Percentiles rank a stretch among this genome's conserved stretches.
phyloP scores from a whole-genome alignment of 37 sponge, comb jelly and placozoan species.

The Aplysina aerophoba region DNA sequence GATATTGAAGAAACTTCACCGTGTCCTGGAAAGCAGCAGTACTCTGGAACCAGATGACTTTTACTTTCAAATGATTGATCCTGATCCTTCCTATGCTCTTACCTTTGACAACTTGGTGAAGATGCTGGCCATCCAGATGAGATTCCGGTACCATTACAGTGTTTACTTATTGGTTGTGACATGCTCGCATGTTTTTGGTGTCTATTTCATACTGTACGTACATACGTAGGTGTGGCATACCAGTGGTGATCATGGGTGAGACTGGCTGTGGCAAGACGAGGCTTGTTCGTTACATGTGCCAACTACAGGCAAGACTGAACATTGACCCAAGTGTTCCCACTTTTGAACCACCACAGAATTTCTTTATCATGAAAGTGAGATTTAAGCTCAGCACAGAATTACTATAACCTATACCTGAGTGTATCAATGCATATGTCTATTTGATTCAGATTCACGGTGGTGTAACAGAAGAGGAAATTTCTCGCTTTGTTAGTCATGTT shows the following conservation, averaged over 20 bases:
- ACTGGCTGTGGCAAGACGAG: conserved; percentile 98
- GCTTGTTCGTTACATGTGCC: conserved; percentile 93
- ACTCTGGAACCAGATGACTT: conserved; percentile 22
- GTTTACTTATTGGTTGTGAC: neutral
- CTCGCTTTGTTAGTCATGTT: conserved; percentile 50
- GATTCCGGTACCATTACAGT: conserved; percentile 67
- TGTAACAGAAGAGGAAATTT: conserved; percentile 65
- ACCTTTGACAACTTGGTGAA: conserved; percentile 82
- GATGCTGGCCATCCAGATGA: conserved; percentile 91
- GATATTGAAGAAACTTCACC: conserved; percentile 13
- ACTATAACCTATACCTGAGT: too few species aligned
- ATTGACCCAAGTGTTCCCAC: too few species aligned
- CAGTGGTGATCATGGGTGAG: conserved; percentile 98
- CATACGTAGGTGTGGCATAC: conserved; percentile 81
- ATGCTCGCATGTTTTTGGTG: neutral
- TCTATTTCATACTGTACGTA: conserved; percentile 21
- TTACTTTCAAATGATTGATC: conserved; percentile 46
- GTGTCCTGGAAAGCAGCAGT: conserved; percentile 9
- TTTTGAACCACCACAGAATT: neutral
- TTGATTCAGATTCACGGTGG: conserved; percentile 87
- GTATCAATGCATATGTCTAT: too few species aligned
- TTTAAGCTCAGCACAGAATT: neutral
- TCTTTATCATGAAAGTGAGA: conserved; percentile 16
- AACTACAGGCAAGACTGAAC: conserved; percentile 38
- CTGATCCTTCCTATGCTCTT: conserved; percentile 76